Evolutionary conservation across 2,888 invertebrate species (phyloP).

Genomic region (Papilio demoleus): DNA sequence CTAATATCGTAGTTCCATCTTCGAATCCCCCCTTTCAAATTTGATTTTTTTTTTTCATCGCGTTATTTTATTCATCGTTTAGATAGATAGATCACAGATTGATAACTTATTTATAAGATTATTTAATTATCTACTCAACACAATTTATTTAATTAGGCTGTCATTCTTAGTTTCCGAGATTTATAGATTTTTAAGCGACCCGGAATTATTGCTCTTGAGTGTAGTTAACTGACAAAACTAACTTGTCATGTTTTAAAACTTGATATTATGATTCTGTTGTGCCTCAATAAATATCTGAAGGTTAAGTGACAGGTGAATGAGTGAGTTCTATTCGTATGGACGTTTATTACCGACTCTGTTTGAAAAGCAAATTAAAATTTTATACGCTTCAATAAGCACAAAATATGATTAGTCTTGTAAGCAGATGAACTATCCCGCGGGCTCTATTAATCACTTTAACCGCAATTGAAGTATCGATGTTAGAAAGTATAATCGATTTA

Average conservation of each 20-base stretch:
- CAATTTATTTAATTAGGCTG: no score
- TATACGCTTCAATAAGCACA: conserved; percentile 44
- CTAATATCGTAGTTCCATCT: no score
- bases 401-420: conserved; percentile 46
- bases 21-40: no score
- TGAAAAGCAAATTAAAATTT: conserved; percentile 42
- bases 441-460: conserved; percentile 57
- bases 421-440: conserved; percentile 44
- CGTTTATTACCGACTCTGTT: conserved; percentile 24
- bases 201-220: no score
- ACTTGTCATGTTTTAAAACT: conserved; percentile 1
- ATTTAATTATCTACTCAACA: no score
- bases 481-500: conserved; percentile 52
- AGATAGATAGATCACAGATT: no score
- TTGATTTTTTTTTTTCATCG: no score
- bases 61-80: no score
- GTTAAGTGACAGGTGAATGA: conserved; percentile 19
- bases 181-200: no score
- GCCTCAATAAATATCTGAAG: conserved; percentile 19
- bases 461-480: conserved; percentile 47
- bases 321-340: background rate
- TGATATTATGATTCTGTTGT: conserved; percentile 4
- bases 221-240: background rate
- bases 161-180: no score
- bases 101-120: no score